Conservation (phyloP, 2,113 vertebrate species). For the Grammomys surdaster region DNA sequence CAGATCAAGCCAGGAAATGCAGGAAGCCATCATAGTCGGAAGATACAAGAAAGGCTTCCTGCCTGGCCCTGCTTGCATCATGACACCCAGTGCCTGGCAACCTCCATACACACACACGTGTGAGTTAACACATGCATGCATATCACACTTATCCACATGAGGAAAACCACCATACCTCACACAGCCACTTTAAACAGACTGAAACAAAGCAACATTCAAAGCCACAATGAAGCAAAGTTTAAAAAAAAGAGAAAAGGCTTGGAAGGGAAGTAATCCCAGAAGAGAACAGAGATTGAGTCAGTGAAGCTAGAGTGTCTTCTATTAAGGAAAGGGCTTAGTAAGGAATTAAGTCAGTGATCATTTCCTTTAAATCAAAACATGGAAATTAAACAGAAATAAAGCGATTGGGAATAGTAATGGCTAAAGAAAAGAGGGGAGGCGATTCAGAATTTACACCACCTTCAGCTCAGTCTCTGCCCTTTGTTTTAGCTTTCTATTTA, state of each 20-base stretch:
- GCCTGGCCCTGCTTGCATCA: background rate
- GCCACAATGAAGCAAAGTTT: slow-evolving; percentile 41
- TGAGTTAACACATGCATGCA: background rate
- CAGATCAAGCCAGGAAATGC: background rate
- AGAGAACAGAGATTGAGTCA: slow-evolving; percentile 21
- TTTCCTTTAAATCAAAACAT: slow-evolving; percentile 46
- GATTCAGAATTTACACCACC: slow-evolving; percentile 31
- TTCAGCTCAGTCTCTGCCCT: slow-evolving; percentile 18
- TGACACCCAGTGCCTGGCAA: background rate
- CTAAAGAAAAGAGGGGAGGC: background rate
- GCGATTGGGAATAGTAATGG: background rate
- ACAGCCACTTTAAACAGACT: slow-evolving; percentile 29
- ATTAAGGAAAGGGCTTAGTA: slow-evolving; percentile 49
- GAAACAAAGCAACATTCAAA: slow-evolving; percentile 55
- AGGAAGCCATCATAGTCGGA: background rate
- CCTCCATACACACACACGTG: background rate
- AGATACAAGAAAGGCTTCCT: background rate
- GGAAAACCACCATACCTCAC: background rate
- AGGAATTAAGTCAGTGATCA: slow-evolving; percentile 47
- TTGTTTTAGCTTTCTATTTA: slow-evolving; percentile 39
- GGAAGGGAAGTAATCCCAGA: slow-evolving; percentile 44
- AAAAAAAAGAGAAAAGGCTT: background rate
- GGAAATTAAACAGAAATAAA: slow-evolving; percentile 42
- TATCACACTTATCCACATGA: background rate
- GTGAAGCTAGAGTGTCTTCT: slow-evolving; percentile 23